These are phyloP conservation scores for Ciconia maguari DNA, from an alignment of 2,113 vertebrate genomes.

Conservation along the genomic window DNA sequence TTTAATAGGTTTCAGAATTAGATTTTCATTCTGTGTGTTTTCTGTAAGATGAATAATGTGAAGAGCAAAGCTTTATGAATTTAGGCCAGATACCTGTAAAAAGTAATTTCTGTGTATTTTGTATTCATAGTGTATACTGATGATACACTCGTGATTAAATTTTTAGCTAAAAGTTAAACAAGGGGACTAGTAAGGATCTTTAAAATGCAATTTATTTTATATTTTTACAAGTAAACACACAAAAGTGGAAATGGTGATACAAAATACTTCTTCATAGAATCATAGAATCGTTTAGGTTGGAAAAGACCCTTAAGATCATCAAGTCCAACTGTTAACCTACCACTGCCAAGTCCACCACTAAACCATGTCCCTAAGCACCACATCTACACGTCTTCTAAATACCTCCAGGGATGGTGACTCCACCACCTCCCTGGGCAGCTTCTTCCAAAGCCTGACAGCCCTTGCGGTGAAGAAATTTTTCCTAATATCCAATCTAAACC, in stretches of 20 bases:
- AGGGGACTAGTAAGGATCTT: background rate
- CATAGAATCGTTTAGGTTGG: no score
- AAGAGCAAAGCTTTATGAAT: background rate
- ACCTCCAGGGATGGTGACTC: no score
- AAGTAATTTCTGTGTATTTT: background rate
- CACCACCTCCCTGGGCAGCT: no score
- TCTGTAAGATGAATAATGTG: background rate
- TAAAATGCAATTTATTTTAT: background rate
- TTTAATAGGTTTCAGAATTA: background rate
- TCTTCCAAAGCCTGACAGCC: no score
- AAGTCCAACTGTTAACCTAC: no score
- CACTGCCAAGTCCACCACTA: no score
- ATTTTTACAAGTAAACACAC: background rate
- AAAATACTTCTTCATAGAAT: background rate
- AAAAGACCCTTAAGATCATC: no score
- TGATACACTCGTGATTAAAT: background rate
- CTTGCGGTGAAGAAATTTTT: no score
- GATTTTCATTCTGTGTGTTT: background rate
- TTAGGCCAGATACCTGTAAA: background rate
- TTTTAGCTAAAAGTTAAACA: background rate
- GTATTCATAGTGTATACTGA: background rate
- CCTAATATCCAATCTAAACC: no score
- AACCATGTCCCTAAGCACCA: no score
- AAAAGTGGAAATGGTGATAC: background rate
- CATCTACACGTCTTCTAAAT: no score